Percentiles rank a stretch among this genome's conserved stretches.
phyloP scores from a whole-genome alignment of 2,797 vertebrate genomes.

The Ficedula albicollis region DNA sequence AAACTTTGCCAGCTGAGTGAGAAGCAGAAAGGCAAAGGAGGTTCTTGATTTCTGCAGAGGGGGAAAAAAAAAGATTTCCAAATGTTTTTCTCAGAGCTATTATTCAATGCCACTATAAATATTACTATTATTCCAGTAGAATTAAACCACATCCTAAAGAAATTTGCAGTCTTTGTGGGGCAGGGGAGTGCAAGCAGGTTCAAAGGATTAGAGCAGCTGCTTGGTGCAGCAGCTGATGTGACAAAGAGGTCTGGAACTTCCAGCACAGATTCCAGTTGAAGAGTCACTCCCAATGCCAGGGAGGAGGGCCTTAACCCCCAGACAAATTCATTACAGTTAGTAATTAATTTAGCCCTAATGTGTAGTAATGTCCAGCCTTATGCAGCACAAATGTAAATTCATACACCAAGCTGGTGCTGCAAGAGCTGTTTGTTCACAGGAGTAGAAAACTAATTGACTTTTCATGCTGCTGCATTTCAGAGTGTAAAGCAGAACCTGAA shows the following conservation, averaged over 20 bases:
- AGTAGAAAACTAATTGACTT: background rate
- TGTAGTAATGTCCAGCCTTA: background rate
- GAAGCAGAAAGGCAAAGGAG: background rate
- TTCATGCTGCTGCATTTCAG: background rate
- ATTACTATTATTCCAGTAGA: background rate
- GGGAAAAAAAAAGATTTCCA: accelerated
- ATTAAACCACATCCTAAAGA: background rate
- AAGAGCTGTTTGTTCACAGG: background rate
- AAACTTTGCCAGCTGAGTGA: background rate
- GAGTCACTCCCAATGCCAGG: background rate
- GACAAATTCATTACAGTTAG: background rate
- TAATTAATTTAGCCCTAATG: background rate
- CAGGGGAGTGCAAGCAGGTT: background rate
- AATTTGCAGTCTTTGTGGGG: background rate
- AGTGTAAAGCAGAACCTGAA: background rate
- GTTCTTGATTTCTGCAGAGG: background rate
- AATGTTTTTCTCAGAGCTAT: accelerated
- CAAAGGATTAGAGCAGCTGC: background rate
- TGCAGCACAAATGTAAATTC: background rate
- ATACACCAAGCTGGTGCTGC: background rate
- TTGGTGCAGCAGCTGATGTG: background rate
- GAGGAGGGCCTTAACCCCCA: background rate
- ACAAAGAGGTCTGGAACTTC: background rate
- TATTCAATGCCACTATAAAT: background rate
- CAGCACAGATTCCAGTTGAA: background rate